Evolutionary conservation across 23 tunicate species (phyloP).

Genomic region (Botrylloides violaceus): DNA sequence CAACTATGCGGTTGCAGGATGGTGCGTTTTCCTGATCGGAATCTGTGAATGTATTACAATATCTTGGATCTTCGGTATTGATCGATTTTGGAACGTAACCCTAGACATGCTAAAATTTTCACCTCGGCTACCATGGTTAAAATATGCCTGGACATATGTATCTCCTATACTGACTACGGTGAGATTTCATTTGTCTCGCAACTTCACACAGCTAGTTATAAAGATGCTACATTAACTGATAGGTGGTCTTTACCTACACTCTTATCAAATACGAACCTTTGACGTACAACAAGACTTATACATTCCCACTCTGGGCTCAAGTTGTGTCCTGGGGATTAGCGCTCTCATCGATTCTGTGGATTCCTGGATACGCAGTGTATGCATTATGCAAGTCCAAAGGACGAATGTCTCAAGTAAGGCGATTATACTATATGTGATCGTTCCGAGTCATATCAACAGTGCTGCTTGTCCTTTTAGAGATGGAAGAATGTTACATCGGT

Average conservation of each 20-base stretch:
- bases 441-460: too few species aligned
- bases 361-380: slow-evolving; percentile 44
- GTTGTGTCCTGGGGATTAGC: slow-evolving; percentile 31
- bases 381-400: too few species aligned
- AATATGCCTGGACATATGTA: slow-evolving; percentile 53
- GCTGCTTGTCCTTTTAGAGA: too few species aligned
- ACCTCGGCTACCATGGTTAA: slow-evolving; percentile 59
- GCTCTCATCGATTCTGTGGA: slow-evolving; percentile 35
- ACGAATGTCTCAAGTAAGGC: too few species aligned
- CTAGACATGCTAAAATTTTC: slow-evolving; percentile 47
- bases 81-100: slow-evolving; percentile 39
- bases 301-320: slow-evolving; percentile 41
- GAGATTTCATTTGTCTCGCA: too few species aligned
- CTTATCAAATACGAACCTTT: slow-evolving; percentile 38
- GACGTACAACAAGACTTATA: slow-evolving; percentile 35
- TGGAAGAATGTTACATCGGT: too few species aligned
- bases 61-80: slow-evolving; percentile 56
- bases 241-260: slow-evolving; percentile 33
- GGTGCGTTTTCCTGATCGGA: slow-evolving; percentile 44
- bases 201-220: too few species aligned
- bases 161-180: slow-evolving; percentile 54
- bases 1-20: slow-evolving; percentile 70
- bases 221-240: too few species aligned
- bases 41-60: slow-evolving; percentile 51
- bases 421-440: too few species aligned